Conservation (phyloP, 2,888 invertebrate species). For the Dioctria linearis region DNA sequence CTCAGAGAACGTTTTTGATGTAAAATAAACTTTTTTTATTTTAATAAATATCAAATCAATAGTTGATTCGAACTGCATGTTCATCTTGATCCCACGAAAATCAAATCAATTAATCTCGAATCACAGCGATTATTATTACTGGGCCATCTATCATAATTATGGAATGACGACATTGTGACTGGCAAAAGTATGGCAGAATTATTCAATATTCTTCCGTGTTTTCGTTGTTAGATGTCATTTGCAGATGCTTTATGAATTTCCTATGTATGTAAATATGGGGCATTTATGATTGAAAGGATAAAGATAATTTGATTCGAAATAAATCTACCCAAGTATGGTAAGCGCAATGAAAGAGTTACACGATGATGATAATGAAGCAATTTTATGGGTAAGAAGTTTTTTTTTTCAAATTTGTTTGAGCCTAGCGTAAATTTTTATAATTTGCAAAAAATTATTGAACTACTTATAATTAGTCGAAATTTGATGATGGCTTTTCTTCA, state of each 20-base stretch:
- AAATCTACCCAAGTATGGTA: neutral
- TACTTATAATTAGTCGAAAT: too few species aligned
- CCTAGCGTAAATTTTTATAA: too few species aligned
- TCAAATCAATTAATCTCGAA: constrained; percentile 51
- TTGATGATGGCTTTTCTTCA: too few species aligned
- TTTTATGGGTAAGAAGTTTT: too few species aligned
- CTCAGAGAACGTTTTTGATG: neutral
- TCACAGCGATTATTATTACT: constrained; percentile 27
- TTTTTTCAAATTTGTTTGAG: too few species aligned
- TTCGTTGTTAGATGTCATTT: neutral
- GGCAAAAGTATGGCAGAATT: neutral
- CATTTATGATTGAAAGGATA: neutral
- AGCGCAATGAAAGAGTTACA: too few species aligned
- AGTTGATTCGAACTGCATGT: constrained; percentile 27
- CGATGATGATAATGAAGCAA: too few species aligned
- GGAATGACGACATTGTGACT: constrained; percentile 26
- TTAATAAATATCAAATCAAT: neutral
- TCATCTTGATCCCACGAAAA: constrained; percentile 52
- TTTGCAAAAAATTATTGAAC: too few species aligned
- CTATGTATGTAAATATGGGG: neutral
- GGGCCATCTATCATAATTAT: constrained; percentile 41
- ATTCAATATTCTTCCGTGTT: neutral
- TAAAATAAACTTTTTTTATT: neutral
- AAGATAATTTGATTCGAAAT: neutral
- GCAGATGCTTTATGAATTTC: neutral